Percentiles rank a stretch among this genome's conserved stretches.
phyloP scores from a whole-genome alignment of 2,113 vertebrate genomes.

The Dermatemys mawii region DNA sequence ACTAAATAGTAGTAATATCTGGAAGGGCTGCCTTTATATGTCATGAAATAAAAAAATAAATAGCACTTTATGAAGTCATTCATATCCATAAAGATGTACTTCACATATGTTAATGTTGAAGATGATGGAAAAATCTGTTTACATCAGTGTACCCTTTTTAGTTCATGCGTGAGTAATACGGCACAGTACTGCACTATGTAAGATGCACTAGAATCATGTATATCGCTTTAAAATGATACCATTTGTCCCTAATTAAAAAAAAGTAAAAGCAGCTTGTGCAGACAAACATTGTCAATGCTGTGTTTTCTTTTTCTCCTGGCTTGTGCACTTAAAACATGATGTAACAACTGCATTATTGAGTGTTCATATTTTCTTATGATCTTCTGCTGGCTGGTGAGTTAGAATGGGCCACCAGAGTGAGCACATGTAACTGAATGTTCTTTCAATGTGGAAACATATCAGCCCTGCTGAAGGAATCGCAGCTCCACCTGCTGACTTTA shows the following conservation, averaged over 20 bases:
- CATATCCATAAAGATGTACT: slow-evolving; percentile 33
- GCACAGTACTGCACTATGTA: neutral
- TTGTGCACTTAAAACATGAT: slow-evolving; percentile 53
- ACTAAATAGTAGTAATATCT: slow-evolving; percentile 29
- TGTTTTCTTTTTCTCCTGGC: slow-evolving; percentile 35
- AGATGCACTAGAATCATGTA: neutral
- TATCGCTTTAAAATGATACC: slow-evolving; percentile 19
- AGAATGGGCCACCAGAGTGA: slow-evolving; percentile 28
- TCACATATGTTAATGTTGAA: neutral
- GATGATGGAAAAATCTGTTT: slow-evolving; percentile 50
- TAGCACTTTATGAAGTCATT: slow-evolving; percentile 23
- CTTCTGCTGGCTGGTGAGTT: slow-evolving; percentile 51
- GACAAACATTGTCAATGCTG: slow-evolving; percentile 48
- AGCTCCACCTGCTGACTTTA: slow-evolving; percentile 76
- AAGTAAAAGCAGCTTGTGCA: slow-evolving; percentile 53
- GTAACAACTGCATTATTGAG: slow-evolving; percentile 36
- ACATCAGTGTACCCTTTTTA: slow-evolving; percentile 31
- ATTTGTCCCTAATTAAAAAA: slow-evolving; percentile 34
- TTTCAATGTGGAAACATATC: slow-evolving; percentile 49
- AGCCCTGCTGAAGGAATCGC: slow-evolving; percentile 44
- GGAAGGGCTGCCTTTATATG: slow-evolving; percentile 33
- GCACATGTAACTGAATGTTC: slow-evolving; percentile 53
- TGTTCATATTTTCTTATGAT: slow-evolving; percentile 69
- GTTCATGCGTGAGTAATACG: slow-evolving; percentile 24
- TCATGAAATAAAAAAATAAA: slow-evolving; percentile 48